These are phyloP conservation scores for Caranx ignobilis DNA, from an alignment of 2,113 vertebrate species.

Conservation along the genomic window DNA sequence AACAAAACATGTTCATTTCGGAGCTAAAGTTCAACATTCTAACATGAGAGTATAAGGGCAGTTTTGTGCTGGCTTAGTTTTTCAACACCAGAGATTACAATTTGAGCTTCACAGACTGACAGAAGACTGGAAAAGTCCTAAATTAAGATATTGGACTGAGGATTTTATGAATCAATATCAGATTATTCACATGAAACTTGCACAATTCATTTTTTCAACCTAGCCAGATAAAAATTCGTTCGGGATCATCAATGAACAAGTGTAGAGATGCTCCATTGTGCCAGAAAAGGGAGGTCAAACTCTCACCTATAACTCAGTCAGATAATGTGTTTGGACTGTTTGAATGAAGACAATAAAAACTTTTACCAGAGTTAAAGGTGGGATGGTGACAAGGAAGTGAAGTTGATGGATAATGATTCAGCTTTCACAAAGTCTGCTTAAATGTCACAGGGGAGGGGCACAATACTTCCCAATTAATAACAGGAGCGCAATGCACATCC, in stretches of 20 bases:
- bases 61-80: too few relatives aligned
- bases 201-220: too few relatives aligned
- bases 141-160: too few relatives aligned
- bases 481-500: constrained; percentile 8
- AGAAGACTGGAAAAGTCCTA: too few relatives aligned
- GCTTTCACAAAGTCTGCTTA: constrained; percentile 34
- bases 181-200: too few relatives aligned
- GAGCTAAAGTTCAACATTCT: too few relatives aligned
- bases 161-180: too few relatives aligned
- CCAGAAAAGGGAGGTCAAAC: neutral
- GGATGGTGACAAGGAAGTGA: neutral
- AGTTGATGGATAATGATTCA: constrained; percentile 44
- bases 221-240: neutral
- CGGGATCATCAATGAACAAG: neutral
- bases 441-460: constrained; percentile 46
- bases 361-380: neutral
- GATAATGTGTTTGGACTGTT: neutral
- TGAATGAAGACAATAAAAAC: neutral
- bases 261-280: neutral
- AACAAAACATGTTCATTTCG: too few relatives aligned
- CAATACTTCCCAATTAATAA: constrained; percentile 61
- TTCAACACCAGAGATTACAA: too few relatives aligned
- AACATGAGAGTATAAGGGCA: too few relatives aligned
- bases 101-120: too few relatives aligned
- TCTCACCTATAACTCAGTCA: constrained; percentile 8